Evolutionary conservation across 2,113 vertebrate genomes (phyloP).

Genomic region (Lagenorhynchus albirostris): DNA sequence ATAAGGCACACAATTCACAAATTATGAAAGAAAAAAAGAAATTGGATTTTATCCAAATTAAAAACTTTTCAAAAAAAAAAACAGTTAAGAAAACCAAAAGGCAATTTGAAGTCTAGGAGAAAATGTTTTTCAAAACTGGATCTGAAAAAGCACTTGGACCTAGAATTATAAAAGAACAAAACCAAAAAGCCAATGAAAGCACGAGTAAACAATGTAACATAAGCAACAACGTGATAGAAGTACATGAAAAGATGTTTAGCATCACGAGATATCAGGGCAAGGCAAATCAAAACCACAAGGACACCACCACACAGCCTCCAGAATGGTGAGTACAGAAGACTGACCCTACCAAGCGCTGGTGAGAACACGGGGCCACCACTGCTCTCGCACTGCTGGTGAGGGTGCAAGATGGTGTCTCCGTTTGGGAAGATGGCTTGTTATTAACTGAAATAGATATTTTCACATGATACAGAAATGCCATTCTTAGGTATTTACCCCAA

Average conservation of each 20-base stretch:
- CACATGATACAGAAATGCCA: rapidly evolving
- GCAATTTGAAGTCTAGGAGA: not conserved
- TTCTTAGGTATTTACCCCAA: not conserved
- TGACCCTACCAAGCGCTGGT: rapidly evolving
- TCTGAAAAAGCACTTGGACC: not conserved
- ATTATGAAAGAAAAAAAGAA: not conserved
- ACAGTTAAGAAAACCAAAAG: not conserved
- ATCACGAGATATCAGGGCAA: rapidly evolving
- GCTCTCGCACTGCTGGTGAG: too few species aligned
- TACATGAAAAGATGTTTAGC: rapidly evolving
- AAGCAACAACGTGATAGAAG: rapidly evolving
- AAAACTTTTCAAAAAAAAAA: not conserved
- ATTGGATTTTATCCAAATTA: not conserved
- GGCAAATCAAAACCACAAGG: not conserved
- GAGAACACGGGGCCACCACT: too few species aligned
- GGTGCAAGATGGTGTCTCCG: not conserved
- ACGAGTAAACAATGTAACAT: rapidly evolving
- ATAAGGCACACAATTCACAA: not conserved
- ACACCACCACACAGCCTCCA: rapidly evolving
- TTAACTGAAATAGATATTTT: not conserved
- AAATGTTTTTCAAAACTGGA: not conserved
- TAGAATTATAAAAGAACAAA: not conserved
- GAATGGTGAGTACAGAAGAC: rapidly evolving
- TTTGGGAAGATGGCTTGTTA: too few species aligned
- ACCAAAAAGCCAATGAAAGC: not conserved